A percentile compares a stretch with the other conserved stretches of the same genome.
phyloP scores from a whole-genome alignment of 37 sponge, comb jelly and placozoan genomes.

The Cliona cf. orientalis region DNA sequence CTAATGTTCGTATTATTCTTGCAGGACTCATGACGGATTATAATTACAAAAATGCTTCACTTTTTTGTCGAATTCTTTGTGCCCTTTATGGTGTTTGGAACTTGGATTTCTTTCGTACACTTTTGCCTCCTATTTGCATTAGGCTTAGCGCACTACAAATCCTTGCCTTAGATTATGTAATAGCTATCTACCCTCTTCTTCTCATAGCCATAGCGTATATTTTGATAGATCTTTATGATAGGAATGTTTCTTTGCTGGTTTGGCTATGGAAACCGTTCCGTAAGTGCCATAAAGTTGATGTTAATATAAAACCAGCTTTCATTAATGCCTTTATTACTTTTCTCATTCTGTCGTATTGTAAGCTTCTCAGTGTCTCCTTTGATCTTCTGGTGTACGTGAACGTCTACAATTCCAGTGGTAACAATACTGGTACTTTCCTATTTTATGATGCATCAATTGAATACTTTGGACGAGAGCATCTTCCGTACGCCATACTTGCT shows the following conservation, averaged over 20 bases:
- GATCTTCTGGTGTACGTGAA: conserved; percentile 7
- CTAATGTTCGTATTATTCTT: conserved; percentile 1
- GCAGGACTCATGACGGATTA: neutral
- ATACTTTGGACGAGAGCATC: conserved; percentile 20
- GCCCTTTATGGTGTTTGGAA: conserved; percentile 24
- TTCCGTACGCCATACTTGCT: conserved; percentile 26
- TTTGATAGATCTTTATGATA: conserved; percentile 9
- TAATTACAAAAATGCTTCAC: neutral
- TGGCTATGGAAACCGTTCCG: conserved; percentile 18
- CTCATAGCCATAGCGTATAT: conserved; percentile 10
- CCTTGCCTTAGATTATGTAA: conserved; percentile 11
- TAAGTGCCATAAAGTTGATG: neutral
- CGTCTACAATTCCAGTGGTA: conserved; percentile 3
- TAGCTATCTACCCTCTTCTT: conserved; percentile 40
- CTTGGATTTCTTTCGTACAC: conserved; percentile 31
- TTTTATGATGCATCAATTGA: conserved; percentile 20
- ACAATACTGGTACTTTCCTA: too few relatives aligned
- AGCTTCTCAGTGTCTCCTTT: conserved; percentile 37
- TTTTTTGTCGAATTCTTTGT: neutral
- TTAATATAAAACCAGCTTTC: conserved; percentile 24
- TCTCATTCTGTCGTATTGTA: conserved; percentile 32
- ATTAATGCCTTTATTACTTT: conserved; percentile 52
- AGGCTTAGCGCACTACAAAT: neutral
- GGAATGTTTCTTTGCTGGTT: neutral
- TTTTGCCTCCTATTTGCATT: neutral